Evolutionary conservation across 2,888 invertebrate genomes (phyloP), one percentile per base, ranked within the genome.

Genomic region (Emesis russula): DNA sequence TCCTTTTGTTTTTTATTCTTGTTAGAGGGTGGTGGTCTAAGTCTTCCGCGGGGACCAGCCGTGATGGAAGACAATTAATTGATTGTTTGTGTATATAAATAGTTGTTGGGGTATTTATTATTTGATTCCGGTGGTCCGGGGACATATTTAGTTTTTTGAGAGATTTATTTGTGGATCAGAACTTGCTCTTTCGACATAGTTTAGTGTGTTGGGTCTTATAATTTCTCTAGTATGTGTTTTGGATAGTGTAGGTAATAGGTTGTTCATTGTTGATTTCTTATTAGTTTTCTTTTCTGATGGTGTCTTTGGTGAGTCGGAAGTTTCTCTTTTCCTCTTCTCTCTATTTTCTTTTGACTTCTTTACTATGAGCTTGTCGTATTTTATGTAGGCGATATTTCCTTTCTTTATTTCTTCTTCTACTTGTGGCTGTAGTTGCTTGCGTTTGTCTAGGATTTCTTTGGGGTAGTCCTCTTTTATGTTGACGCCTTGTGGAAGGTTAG

Each of bases 311-410:
- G 88, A 88, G 44, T 75, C 76, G 53, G 82, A 82, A 15, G 18
- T 80, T 80, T 82, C 85, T 79, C 85, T 83, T 76, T 87, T 87
- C 58, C 36, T 36, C 36, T 36, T 36, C 36, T 36, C 36, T 36
- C 36, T 36, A 36, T 36, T 36, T 36, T 36, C 25, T 25, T 81
- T 74, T 18, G 63, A n/a, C 9, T 79, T 82, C 25, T 68, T 86
- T 3, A 83, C 77, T 4, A 79, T 48, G 0, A 83, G 63, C n/a
- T 83, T 86, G 75, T 86, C 78, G 25, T 25, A 74, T 38, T 81
- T 83, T 75, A 83, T 9, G 53, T 58, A 86, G 9, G 86, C 86
- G 31, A 86, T 86, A 25, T 83, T 79, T 53, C 80, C 86, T 36
- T 86, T 86, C 18, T 86, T 86, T 80, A 25, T 83, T 83, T 86